Conservation (phyloP, 2,888 invertebrate genomes). For the Drosophila nr. perissopoda region DNA sequence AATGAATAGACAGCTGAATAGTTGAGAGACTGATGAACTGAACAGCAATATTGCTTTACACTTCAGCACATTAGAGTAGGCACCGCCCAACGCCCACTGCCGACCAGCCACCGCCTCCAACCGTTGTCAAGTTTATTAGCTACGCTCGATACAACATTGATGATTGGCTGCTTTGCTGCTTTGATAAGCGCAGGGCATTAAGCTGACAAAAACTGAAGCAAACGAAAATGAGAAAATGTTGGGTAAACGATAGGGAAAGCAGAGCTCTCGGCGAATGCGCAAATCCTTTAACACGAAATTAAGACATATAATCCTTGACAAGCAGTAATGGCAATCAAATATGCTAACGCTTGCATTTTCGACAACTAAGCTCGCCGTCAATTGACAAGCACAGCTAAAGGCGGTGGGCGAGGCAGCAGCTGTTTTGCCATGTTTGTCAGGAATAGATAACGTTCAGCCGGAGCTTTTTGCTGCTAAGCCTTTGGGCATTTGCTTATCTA, state of each 20-base stretch:
- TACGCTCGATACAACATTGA: conserved; percentile 68
- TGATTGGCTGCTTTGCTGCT: conserved; percentile 69
- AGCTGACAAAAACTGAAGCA: conserved; percentile 72
- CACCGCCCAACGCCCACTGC: not conserved
- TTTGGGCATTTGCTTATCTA: conserved; percentile 54
- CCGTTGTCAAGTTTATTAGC: conserved; percentile 72
- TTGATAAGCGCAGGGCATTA: conserved; percentile 74
- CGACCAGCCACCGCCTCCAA: not conserved
- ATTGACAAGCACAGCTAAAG: conserved; percentile 63
- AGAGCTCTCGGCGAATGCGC: conserved; percentile 45
- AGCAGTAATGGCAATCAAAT: conserved; percentile 80
- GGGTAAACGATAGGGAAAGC: conserved; percentile 19
- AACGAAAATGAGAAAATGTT: conserved; percentile 59
- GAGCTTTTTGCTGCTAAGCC: conserved; percentile 50
- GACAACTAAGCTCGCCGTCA: conserved; percentile 59
- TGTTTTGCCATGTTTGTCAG: conserved; percentile 23
- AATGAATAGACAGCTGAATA: conserved; percentile 27
- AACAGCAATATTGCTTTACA: conserved; percentile 43
- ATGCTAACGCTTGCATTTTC: conserved; percentile 79
- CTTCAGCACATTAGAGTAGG: conserved; percentile 40
- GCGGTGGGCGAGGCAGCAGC: conserved; percentile 28
- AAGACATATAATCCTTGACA: conserved; percentile 78
- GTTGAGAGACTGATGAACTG: conserved; percentile 41
- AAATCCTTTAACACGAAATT: conserved; percentile 81
- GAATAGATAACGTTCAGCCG: conserved; percentile 29